Conservation (phyloP, 2,888 invertebrate species). For the Drosophila emarginata region DNA sequence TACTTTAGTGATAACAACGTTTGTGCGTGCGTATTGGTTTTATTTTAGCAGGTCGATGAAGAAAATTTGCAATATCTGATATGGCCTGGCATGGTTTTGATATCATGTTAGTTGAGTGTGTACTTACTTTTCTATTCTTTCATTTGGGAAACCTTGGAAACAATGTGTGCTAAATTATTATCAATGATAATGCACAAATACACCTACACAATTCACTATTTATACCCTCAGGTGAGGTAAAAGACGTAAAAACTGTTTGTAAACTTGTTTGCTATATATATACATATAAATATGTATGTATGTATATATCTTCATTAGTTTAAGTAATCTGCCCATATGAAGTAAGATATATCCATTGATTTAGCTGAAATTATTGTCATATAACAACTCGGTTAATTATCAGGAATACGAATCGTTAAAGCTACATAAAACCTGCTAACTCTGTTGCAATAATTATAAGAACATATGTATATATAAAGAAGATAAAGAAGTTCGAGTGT, state of each 20-base stretch:
- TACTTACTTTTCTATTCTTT: conserved; percentile 11
- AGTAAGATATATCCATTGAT: background rate
- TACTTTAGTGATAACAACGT: conserved; percentile 48
- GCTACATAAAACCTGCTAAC: too few relatives aligned
- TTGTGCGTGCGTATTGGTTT: background rate
- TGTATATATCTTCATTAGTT: background rate
- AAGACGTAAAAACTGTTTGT: background rate
- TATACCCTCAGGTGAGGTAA: background rate
- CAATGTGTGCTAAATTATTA: conserved; percentile 36
- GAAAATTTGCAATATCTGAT: conserved; percentile 53
- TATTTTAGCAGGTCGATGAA: conserved; percentile 39
- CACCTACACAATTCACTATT: background rate
- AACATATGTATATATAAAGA: too few relatives aligned
- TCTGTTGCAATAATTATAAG: too few relatives aligned
- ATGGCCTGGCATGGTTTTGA: conserved; percentile 7
- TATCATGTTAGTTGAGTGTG: background rate
- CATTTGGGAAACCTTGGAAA: conserved; percentile 37
- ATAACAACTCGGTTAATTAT: too few relatives aligned
- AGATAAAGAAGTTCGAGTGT: too few relatives aligned
- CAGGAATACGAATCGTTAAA: too few relatives aligned
- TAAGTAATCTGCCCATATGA: background rate
- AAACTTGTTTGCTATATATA: background rate
- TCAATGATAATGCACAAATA: conserved; percentile 18
- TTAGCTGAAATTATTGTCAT: background rate
- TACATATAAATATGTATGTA: background rate